Conservation (phyloP, 2,888 invertebrate genomes). For the Cryptosula pallasiana region DNA sequence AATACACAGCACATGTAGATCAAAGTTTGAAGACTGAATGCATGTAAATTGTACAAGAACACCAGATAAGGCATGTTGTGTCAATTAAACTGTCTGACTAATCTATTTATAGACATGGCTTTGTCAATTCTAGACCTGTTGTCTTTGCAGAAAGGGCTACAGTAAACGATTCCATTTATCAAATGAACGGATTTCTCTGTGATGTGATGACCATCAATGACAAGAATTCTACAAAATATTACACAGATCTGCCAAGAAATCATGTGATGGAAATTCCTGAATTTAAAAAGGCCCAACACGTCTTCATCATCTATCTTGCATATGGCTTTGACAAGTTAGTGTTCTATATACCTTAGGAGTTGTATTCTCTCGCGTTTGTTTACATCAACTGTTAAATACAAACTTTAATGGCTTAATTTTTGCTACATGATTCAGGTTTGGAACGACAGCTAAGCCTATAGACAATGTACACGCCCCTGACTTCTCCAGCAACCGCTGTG, state of each 20-base stretch:
- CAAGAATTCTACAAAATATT: neutral
- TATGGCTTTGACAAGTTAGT: constrained; percentile 24
- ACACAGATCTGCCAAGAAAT: constrained; percentile 5
- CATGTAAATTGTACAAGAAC: too few species aligned
- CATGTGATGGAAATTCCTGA: constrained; percentile 23
- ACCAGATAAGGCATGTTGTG: too few species aligned
- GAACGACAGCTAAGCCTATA: neutral
- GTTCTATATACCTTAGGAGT: too few species aligned
- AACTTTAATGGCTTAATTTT: too few species aligned
- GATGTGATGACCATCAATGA: constrained; percentile 22
- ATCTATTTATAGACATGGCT: too few species aligned
- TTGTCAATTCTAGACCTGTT: neutral
- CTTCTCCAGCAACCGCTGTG: constrained; percentile 19
- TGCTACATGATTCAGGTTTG: too few species aligned
- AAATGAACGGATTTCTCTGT: constrained; percentile 18
- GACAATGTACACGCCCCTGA: constrained; percentile 24
- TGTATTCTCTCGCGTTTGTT: too few species aligned
- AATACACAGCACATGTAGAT: too few species aligned
- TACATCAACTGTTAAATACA: too few species aligned
- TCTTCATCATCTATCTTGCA: constrained; percentile 5
- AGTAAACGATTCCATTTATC: neutral
- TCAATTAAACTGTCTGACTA: too few species aligned
- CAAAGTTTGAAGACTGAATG: too few species aligned
- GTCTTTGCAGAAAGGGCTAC: constrained; percentile 1
- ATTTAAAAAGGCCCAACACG: neutral